These are phyloP conservation scores for Natator depressus DNA, from an alignment of 2,113 vertebrate species.

Conservation along the genomic window DNA sequence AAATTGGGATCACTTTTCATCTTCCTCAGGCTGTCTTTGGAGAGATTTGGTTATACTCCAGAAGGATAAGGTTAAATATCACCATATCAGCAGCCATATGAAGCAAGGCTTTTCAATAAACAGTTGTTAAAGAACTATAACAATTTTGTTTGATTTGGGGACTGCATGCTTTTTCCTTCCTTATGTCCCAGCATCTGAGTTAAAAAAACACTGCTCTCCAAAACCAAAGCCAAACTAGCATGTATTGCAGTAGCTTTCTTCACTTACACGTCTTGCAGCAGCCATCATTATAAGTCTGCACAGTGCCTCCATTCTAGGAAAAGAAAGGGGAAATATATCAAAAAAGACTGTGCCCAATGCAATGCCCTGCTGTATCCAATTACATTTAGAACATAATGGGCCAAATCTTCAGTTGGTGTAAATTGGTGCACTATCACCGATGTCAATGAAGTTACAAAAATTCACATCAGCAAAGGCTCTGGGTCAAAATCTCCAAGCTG, in stretches of 20 bases:
- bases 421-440: neutral
- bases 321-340: constrained; percentile 67
- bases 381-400: neutral
- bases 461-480: neutral
- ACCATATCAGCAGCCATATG: constrained; percentile 75
- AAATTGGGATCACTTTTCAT: neutral
- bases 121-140: constrained; percentile 59
- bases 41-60: constrained; percentile 74
- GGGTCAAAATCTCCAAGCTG: neutral
- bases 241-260: constrained; percentile 61
- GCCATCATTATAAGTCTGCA: constrained; percentile 93
- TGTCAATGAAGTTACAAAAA: neutral
- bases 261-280: constrained; percentile 99
- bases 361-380: neutral
- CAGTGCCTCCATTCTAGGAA: constrained; percentile 91
- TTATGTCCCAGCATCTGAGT: constrained; percentile 60
- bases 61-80: constrained; percentile 71
- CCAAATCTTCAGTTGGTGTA: neutral
- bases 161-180: constrained; percentile 74
- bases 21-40: constrained; percentile 17
- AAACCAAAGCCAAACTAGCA: constrained; percentile 80
- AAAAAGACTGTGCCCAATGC: constrained; percentile 59
- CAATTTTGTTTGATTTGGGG: constrained; percentile 51
- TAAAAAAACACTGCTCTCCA: constrained; percentile 66
- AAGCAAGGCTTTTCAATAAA: constrained; percentile 71